Evolutionary conservation across 2,113 vertebrate species (phyloP).

Genomic region (Apteryx mantelli): DNA sequence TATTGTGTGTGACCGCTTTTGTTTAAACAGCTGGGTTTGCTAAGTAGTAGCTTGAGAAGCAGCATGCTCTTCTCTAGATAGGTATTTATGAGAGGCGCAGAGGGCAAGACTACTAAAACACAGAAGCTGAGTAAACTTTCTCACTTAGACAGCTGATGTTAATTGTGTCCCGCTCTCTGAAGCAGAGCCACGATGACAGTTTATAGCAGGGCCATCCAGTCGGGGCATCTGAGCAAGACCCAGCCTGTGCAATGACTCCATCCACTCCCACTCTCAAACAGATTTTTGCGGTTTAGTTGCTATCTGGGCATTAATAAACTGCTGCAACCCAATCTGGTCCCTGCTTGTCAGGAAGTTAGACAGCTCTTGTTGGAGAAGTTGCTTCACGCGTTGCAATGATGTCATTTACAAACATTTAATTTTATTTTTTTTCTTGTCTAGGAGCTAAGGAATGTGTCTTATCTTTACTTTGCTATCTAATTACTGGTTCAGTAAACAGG

Average conservation of each 20-base stretch:
- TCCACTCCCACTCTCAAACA: neutral
- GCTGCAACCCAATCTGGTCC: constrained; percentile 29
- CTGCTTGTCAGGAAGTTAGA: neutral
- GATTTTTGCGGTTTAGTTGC: constrained; percentile 45
- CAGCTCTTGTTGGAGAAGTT: neutral
- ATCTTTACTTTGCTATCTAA: neutral
- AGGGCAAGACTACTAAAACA: constrained; percentile 5
- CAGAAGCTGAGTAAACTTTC: constrained; percentile 62
- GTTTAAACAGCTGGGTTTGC: constrained; percentile 66
- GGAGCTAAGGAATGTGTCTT: neutral
- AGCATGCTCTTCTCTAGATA: constrained; percentile 5
- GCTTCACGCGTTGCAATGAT: neutral
- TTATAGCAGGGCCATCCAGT: neutral
- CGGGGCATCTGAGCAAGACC: fast-evolving
- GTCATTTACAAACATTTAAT: neutral
- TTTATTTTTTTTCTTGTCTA: neutral
- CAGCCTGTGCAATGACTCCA: neutral
- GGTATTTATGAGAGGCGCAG: constrained; percentile 41
- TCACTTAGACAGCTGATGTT: constrained; percentile 50
- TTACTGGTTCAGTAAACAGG: neutral
- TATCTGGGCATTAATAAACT: constrained; percentile 40
- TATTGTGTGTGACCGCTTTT: constrained; percentile 3
- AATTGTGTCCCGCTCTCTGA: constrained; percentile 15
- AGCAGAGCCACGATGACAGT: neutral
- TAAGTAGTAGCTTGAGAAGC: neutral